Percentiles rank a stretch among this genome's conserved stretches.
These are phyloP conservation scores for Oncorhynchus nerka DNA, from an alignment of 2,113 vertebrate genomes.

Conservation along the genomic window DNA sequence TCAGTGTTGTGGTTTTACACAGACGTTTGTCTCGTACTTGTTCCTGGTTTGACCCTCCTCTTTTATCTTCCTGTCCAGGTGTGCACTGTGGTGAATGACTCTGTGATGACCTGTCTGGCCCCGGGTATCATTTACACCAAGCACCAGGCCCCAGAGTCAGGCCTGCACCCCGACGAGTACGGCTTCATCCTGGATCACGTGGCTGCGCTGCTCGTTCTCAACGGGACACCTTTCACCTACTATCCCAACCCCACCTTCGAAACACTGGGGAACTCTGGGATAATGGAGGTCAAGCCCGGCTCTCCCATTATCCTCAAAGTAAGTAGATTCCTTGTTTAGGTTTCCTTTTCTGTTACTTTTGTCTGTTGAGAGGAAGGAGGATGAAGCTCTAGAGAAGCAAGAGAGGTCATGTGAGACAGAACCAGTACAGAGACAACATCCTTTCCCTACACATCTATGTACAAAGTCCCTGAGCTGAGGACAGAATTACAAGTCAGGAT, in stretches of 20 bases:
- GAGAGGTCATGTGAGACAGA: too few relatives aligned
- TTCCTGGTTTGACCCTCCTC: not conserved
- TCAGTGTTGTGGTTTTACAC: too few relatives aligned
- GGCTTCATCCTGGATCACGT: conserved; percentile 89
- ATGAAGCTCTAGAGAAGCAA: too few relatives aligned
- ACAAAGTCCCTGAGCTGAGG: too few relatives aligned
- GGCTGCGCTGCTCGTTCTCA: conserved; percentile 77
- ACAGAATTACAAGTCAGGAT: too few relatives aligned
- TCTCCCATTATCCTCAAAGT: conserved; percentile 91
- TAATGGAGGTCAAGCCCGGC: conserved; percentile 87
- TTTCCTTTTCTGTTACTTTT: not conserved
- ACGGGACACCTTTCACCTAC: conserved; percentile 84
- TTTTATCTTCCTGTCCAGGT: conserved; percentile 62
- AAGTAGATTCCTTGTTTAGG: not conserved
- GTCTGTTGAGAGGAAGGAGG: not conserved
- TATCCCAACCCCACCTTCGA: conserved; percentile 90
- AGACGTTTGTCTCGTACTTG: too few relatives aligned
- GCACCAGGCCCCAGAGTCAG: conserved; percentile 69
- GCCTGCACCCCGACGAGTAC: conserved; percentile 84
- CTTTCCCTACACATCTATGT: too few relatives aligned
- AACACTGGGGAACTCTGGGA: conserved; percentile 78
- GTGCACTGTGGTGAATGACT: conserved; percentile 82
- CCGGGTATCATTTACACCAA: conserved; percentile 79
- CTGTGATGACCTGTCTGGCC: conserved; percentile 85
- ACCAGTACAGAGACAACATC: too few relatives aligned